Conservation (phyloP, 2,888 invertebrate species). For the Xylophagus ater region DNA sequence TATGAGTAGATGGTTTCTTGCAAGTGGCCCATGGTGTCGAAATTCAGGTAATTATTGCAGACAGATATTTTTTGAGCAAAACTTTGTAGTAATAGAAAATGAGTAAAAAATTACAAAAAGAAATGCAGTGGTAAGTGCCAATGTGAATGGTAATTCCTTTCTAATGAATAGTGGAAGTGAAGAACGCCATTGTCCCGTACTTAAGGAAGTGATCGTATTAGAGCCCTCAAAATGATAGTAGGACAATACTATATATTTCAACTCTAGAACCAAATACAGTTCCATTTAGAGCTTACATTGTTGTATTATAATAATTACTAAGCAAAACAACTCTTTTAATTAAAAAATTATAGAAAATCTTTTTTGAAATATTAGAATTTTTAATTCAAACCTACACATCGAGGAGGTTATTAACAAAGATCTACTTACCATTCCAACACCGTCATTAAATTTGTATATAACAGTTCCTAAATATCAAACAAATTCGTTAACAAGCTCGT, state of each 20-base stretch:
- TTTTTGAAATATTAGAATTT: not conserved
- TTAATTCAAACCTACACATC: constrained; percentile 58
- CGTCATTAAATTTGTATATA: constrained; percentile 69
- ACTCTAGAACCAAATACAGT: constrained; percentile 59
- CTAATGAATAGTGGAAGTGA: constrained; percentile 63
- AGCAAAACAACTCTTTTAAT: constrained; percentile 60
- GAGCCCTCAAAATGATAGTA: constrained; percentile 61
- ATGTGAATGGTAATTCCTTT: constrained; percentile 43
- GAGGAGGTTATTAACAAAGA: constrained; percentile 70
- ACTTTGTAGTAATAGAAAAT: too few species aligned
- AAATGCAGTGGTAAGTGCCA: constrained; percentile 27
- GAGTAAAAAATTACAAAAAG: too few species aligned
- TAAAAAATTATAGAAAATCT: not conserved
- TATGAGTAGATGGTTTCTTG: too few species aligned
- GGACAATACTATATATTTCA: constrained; percentile 60
- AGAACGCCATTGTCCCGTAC: constrained; percentile 70
- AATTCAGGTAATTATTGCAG: too few species aligned
- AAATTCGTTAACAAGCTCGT: constrained; percentile 70
- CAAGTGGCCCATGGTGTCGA: too few species aligned
- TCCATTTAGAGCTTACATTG: constrained; percentile 53
- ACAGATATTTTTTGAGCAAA: too few species aligned
- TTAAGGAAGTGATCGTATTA: constrained; percentile 54
- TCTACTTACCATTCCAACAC: constrained; percentile 76
- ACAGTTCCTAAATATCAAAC: constrained; percentile 80
- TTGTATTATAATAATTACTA: constrained; percentile 41